Percentiles rank a stretch among this genome's conserved stretches.
Evolutionary conservation across 2,888 invertebrate species (phyloP).

Genomic region (Ypsolopha sequella): DNA sequence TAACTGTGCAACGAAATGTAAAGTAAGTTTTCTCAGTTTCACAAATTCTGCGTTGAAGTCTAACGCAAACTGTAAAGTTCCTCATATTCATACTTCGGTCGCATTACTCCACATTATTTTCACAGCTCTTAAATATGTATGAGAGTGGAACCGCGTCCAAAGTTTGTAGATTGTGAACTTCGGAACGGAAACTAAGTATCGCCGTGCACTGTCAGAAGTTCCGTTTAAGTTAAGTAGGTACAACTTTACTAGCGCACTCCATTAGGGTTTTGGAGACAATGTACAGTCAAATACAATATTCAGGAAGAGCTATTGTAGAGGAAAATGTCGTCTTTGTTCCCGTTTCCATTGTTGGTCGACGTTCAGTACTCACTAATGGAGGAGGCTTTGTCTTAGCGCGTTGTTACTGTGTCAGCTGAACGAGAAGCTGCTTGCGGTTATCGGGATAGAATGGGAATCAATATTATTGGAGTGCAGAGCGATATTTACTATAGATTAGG

Average conservation of each 20-base stretch:
- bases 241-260: constrained; percentile 29
- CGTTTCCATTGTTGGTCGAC: constrained; percentile 38
- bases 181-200: constrained; percentile 25
- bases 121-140: constrained; percentile 42
- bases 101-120: constrained; percentile 30
- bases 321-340: constrained; percentile 35
- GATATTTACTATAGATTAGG: too few relatives aligned
- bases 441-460: neutral
- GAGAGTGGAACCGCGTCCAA: constrained; percentile 27
- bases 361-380: constrained; percentile 45
- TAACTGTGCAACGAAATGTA: too few relatives aligned
- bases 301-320: constrained; percentile 56
- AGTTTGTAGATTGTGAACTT: constrained; percentile 22
- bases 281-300: constrained; percentile 60
- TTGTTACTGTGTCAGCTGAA: neutral
- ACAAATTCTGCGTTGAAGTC: too few relatives aligned
- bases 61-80: constrained; percentile 4
- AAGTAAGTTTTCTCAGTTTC: too few relatives aligned
- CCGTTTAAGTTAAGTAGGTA: constrained; percentile 32
- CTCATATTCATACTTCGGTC: constrained; percentile 8
- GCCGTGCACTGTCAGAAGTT: constrained; percentile 23
- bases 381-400: constrained; percentile 48
- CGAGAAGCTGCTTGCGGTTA: neutral
- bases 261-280: constrained; percentile 27
- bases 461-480: neutral